Evolutionary conservation across 1,140 invertebrate species (phyloP).

Genomic region (Tenebrio molitor): DNA sequence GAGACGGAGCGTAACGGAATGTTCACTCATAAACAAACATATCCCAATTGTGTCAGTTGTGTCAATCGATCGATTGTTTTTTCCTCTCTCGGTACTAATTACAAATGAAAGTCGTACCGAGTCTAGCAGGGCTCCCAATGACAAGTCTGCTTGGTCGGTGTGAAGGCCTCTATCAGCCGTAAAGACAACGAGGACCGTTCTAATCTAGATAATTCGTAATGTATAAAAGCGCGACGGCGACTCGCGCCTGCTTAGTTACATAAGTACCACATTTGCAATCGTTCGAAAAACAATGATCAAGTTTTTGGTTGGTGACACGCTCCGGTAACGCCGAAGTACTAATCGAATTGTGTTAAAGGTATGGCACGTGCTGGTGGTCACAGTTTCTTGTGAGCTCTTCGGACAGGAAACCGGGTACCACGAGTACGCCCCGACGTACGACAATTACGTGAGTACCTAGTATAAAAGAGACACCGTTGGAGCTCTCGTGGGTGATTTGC

Average conservation of each 20-base stretch:
- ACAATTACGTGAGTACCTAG: conserved; percentile 56
- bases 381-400: conserved; percentile 22
- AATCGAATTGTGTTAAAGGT: conserved; percentile 41
- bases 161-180: conserved; percentile 32
- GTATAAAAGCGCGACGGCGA: conserved; percentile 37
- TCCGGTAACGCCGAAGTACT: neutral
- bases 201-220: conserved; percentile 45
- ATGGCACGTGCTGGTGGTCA: conserved; percentile 12
- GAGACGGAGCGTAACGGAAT: too few relatives aligned
- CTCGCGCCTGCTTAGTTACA: conserved; percentile 28
- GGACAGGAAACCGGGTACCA: conserved; percentile 4
- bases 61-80: too few relatives aligned
- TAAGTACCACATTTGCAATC: conserved; percentile 40
- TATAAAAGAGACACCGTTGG: too few relatives aligned
- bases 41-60: too few relatives aligned
- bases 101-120: conserved; percentile 24
- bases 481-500: too few relatives aligned
- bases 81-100: neutral
- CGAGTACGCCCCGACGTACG: conserved; percentile 52
- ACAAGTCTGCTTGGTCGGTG: conserved; percentile 12
- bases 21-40: too few relatives aligned
- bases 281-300: conserved; percentile 24
- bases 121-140: too few relatives aligned
- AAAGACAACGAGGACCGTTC: conserved; percentile 22
- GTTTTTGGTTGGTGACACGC: conserved; percentile 45